A percentile compares a stretch with the other conserved stretches of the same genome.
phyloP scores from a whole-genome alignment of 2,888 invertebrate genomes.

The Hermaeophaga mercurialis region DNA sequence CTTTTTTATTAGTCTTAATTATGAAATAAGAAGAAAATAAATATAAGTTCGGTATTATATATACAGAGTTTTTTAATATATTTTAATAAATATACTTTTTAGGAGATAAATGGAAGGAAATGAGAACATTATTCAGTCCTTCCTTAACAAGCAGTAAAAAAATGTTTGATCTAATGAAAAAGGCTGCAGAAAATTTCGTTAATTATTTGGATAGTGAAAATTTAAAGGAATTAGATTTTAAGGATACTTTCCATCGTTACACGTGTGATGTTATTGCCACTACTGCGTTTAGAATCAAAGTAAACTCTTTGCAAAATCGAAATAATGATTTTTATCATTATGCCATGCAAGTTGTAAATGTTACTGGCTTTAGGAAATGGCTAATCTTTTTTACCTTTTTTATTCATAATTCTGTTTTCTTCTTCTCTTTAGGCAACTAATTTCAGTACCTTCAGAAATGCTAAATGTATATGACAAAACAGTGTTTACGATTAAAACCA shows the following conservation, averaged over 20 bases:
- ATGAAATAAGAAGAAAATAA: no score
- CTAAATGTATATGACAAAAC: not conserved
- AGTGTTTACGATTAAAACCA: no score
- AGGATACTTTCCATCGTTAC: not conserved
- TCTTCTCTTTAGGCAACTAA: no score
- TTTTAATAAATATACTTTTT: no score
- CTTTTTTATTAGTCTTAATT: no score
- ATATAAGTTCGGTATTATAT: no score
- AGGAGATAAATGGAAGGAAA: constrained; percentile 3
- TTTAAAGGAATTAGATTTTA: not conserved
- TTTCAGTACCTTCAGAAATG: not conserved
- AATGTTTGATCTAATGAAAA: constrained; percentile 3
- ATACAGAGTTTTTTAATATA: no score
- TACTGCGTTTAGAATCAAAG: not conserved
- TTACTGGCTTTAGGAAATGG: not conserved
- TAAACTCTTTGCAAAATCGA: not conserved
- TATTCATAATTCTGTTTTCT: not conserved
- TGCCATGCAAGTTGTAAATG: not conserved
- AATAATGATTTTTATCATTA: not conserved
- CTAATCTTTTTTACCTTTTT: not conserved
- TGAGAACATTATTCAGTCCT: not conserved
- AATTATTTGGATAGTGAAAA: not conserved
- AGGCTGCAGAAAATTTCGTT: not conserved
- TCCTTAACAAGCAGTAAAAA: not conserved
- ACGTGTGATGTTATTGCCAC: constrained; percentile 1